Conservation (phyloP, 2,113 vertebrate genomes). For the Zosterops japonicus region DNA sequence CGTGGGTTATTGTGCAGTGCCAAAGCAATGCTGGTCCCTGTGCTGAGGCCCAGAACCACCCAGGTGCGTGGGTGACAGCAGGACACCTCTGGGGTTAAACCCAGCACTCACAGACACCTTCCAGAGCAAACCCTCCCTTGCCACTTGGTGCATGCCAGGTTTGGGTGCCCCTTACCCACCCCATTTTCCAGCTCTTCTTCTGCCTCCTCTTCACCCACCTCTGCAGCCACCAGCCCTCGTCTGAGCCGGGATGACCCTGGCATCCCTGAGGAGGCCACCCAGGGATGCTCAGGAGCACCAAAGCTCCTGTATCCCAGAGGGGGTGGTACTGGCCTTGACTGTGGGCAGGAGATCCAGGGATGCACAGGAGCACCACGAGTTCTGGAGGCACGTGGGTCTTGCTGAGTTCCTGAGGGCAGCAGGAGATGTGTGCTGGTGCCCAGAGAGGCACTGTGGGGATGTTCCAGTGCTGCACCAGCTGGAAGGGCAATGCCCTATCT, state of each 20-base stretch:
- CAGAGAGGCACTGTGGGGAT: neutral
- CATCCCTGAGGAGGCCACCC: neutral
- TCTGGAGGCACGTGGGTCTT: accelerated
- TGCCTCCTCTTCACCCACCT: neutral
- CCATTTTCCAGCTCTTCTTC: neutral
- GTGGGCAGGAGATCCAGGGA: neutral
- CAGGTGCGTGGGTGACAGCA: accelerated
- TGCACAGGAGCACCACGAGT: neutral
- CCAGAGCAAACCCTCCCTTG: neutral
- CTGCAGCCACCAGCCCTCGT: neutral
- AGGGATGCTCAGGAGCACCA: neutral
- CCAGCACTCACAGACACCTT: neutral
- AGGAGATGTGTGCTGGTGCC: neutral
- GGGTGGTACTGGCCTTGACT: neutral
- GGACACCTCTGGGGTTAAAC: neutral
- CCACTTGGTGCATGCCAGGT: neutral
- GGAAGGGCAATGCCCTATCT: neutral
- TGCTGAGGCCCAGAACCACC: neutral
- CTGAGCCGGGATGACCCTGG: neutral
- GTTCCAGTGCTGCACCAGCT: neutral
- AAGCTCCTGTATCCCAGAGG: accelerated
- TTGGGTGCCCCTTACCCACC: neutral
- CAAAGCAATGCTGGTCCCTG: accelerated
- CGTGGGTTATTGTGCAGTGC: accelerated
- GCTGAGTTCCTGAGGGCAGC: neutral